A percentile compares a stretch with the other conserved stretches of the same genome.
Conservation (phyloP, 1,140 invertebrate genomes). For the Globodera ellingtonae region DNA sequence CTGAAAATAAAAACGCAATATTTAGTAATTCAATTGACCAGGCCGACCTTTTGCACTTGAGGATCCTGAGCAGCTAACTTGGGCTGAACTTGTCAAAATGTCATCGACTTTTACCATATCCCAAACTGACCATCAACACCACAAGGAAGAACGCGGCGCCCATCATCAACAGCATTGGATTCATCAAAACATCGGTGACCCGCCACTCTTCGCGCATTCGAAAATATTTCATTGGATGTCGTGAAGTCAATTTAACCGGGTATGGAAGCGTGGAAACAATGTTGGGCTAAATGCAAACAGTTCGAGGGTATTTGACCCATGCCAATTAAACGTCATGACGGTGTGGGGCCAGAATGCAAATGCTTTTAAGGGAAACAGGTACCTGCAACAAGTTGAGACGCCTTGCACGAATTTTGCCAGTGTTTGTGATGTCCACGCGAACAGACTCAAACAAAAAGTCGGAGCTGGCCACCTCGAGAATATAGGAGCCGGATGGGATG, state of each 20-base stretch:
- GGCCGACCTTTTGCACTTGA: conserved; percentile 66
- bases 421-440: conserved; percentile 89
- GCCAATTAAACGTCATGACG: not conserved
- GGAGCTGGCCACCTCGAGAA: conserved; percentile 87
- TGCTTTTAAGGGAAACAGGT: conserved; percentile 51
- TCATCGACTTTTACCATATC: conserved; percentile 59
- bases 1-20: conserved; percentile 18
- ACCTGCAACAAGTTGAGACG: conserved; percentile 93
- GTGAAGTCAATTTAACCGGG: conserved; percentile 55
- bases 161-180: conserved; percentile 68
- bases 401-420: conserved; percentile 90
- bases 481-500: conserved; percentile 88
- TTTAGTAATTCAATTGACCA: conserved; percentile 18
- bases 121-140: conserved; percentile 68
- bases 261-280: conserved; percentile 57
- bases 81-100: conserved; percentile 61
- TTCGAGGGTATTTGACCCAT: not conserved
- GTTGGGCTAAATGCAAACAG: conserved; percentile 49
- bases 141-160: conserved; percentile 66
- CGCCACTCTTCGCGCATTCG: conserved; percentile 63
- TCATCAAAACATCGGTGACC: conserved; percentile 64
- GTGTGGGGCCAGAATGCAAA: no score
- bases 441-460: conserved; percentile 87
- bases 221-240: conserved; percentile 62
- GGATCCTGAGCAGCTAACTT: conserved; percentile 69